Conservation (phyloP, 2,888 invertebrate genomes). For the Malthinus seriepunctatus region DNA sequence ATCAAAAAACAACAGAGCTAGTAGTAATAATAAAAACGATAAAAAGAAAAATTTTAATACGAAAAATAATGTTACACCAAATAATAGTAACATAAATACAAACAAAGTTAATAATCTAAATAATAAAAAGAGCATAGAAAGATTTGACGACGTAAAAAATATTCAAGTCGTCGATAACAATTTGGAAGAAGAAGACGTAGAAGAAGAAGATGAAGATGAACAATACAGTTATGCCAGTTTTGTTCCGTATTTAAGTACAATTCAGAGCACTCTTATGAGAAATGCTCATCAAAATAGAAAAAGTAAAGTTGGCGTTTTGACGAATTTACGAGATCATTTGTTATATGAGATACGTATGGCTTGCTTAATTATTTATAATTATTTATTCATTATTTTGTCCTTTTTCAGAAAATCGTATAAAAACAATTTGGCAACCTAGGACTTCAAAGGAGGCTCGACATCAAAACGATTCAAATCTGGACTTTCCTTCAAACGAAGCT, state of each 20-base stretch:
- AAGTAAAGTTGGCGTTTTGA: constrained; percentile 64
- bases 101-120: background rate
- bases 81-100: background rate
- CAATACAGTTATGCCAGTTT: constrained; percentile 29
- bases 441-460: constrained; percentile 37
- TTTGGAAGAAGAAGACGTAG: background rate
- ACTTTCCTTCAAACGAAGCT: constrained; percentile 80
- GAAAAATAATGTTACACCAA: background rate
- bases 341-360: constrained; percentile 68
- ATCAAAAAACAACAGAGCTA: background rate
- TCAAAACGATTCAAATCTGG: constrained; percentile 57
- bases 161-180: background rate
- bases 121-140: background rate
- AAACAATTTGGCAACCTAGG: constrained; percentile 32
- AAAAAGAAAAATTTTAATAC: no score
- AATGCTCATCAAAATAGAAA: constrained; percentile 51
- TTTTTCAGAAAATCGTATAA: constrained; percentile 39
- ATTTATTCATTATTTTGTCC: background rate
- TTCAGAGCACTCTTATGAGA: constrained; percentile 46
- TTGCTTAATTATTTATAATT: background rate
- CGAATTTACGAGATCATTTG: constrained; percentile 62
- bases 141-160: background rate
- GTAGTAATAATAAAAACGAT: background rate
- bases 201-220: constrained; percentile 11
- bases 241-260: constrained; percentile 23